Evolutionary conservation across 2,797 vertebrate genomes (phyloP), one percentile per base, ranked within the genome.

Genomic region (Sylvia borin): DNA sequence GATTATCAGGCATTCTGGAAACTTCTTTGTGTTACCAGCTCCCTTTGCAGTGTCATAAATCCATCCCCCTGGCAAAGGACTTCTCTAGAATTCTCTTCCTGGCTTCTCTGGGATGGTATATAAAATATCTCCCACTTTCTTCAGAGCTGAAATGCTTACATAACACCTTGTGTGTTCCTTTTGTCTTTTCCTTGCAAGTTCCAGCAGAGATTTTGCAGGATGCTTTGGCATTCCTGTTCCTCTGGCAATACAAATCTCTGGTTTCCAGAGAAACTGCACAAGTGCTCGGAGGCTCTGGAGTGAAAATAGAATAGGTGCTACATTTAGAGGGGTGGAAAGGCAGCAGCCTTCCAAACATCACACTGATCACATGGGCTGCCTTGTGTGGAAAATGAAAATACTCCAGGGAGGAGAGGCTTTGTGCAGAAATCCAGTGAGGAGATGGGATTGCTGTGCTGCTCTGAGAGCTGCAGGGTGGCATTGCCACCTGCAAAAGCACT

Each of bases 261-360:
- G 93, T 96, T 95, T 96, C 95, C 93, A 94, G 93, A 96, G 96
- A 91, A 96, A 93, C 95, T 90, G 91, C 84, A 94, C 4, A 32
- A 95, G 73, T 42, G 75, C 87, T 88, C 25, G 61, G 89, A 25
- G 36, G 17, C 81, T 87, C 78, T 95, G 90, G 76, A 95, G 85
- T 83, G 89, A 83, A 94, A 95, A 92, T 92, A 95, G 92, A 61
- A 70, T 34, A 88, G 64, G 18, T 81, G 91, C 74, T 85, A 18
- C 74, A 36, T 73, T 42, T 54, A 47, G 60, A 86, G 93, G 68
- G 54, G 48, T 68, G 82, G 76, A 64, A 84, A 79, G 81, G 45
- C 55, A 94, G 80, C 93, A 87, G 86, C 29, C 18, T 92, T 81
- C 71, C 65, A 82, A 42, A 74, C 90, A 76, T 67, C 64, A 19